Percentiles rank a stretch among this genome's conserved stretches.
These are phyloP conservation scores for Pyralis farinalis DNA, from an alignment of 2,888 invertebrate species.

Conservation along the genomic window DNA sequence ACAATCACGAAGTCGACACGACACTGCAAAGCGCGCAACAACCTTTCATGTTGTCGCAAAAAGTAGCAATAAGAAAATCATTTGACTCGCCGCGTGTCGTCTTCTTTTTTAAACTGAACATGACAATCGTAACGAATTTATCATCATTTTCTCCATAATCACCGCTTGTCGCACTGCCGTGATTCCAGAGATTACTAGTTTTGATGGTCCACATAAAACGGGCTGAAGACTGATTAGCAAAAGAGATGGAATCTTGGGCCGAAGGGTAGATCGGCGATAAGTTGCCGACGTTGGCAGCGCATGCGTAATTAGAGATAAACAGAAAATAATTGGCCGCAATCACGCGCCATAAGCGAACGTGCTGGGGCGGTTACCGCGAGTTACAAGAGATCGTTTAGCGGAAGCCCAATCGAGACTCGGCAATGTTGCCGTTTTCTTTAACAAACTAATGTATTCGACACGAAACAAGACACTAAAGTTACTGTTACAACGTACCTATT, in stretches of 20 bases:
- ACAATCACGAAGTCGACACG: conserved; percentile 15
- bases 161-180: background rate
- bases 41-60: conserved; percentile 41
- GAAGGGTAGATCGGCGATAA: conserved; percentile 77
- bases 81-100: conserved; percentile 20
- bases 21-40: conserved; percentile 15
- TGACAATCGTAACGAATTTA: conserved; percentile 40
- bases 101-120: background rate
- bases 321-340: conserved; percentile 80
- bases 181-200: background rate
- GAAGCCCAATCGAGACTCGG: conserved; percentile 30
- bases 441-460: background rate
- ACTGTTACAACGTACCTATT: too few species aligned
- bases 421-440: background rate
- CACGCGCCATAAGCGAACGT: conserved; percentile 67
- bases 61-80: conserved; percentile 45
- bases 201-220: conserved; percentile 58
- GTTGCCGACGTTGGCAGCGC: conserved; percentile 70
- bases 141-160: conserved; percentile 34
- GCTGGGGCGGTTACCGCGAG: conserved; percentile 39
- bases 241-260: conserved; percentile 71
- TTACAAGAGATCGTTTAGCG: conserved; percentile 34
- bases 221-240: conserved; percentile 71
- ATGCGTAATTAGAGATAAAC: conserved; percentile 81
- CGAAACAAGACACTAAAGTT: background rate